A percentile compares a stretch with the other conserved stretches of the same genome.
phyloP scores from a whole-genome alignment of 1,140 invertebrate genomes.

The Euura saliciscinereae region DNA sequence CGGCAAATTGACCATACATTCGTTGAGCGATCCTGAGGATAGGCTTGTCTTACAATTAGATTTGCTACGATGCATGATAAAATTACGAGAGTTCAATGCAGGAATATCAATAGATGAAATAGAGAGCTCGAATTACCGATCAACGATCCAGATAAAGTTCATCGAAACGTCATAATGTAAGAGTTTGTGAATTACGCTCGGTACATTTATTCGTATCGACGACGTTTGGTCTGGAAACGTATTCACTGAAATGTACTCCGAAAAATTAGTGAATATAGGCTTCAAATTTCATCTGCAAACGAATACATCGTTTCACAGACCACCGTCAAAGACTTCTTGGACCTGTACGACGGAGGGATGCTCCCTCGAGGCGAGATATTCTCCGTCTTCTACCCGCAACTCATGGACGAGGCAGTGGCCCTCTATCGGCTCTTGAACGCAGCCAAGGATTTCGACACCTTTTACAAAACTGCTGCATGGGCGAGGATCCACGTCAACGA shows the following conservation, averaged over 20 bases:
- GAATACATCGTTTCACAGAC: conserved; percentile 32
- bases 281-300: neutral
- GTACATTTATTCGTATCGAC: conserved; percentile 6
- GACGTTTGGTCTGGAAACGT: too few species aligned
- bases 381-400: conserved; percentile 58
- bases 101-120: too few species aligned
- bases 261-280: too few species aligned
- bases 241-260: too few species aligned
- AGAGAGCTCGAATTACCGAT: too few species aligned
- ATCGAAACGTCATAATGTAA: too few species aligned
- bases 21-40: too few species aligned
- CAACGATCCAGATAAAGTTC: too few species aligned
- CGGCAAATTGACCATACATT: too few species aligned
- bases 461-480: conserved; percentile 68
- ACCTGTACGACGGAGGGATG: conserved; percentile 48
- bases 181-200: neutral
- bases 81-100: too few species aligned
- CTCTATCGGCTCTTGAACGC: conserved; percentile 66
- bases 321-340: conserved; percentile 45
- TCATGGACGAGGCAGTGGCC: conserved; percentile 59
- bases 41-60: too few species aligned
- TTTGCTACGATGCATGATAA: too few species aligned
- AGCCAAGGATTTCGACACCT: conserved; percentile 69
- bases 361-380: conserved; percentile 63
- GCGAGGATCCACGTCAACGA: conserved; percentile 66